Conservation (phyloP, 2,797 vertebrate genomes). For the Chelmon rostratus region DNA sequence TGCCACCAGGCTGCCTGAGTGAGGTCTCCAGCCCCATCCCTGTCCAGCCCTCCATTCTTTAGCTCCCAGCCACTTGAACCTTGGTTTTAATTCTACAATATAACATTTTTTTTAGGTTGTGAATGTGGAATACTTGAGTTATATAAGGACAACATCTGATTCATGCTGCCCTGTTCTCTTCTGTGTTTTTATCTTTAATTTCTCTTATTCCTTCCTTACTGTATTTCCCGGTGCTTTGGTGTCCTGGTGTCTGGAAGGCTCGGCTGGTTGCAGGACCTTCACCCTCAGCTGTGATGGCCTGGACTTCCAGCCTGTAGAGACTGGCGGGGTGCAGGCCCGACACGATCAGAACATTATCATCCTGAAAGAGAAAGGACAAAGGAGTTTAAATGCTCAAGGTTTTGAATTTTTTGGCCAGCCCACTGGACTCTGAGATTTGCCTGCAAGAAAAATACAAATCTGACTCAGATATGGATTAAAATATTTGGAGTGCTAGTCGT, state of each 20-base stretch:
- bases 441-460: background rate
- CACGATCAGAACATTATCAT: slow-evolving; percentile 86
- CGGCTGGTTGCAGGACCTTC: slow-evolving; percentile 90
- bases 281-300: slow-evolving; percentile 86
- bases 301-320: slow-evolving; percentile 91
- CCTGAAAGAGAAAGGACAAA: slow-evolving; percentile 76
- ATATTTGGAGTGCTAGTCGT: too few species aligned
- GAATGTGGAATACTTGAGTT: too few species aligned
- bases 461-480: background rate
- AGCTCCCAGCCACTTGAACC: too few species aligned
- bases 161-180: too few species aligned
- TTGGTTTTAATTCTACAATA: too few species aligned
- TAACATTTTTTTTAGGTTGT: too few species aligned
- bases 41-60: too few species aligned
- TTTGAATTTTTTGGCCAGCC: slow-evolving; percentile 15
- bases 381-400: background rate
- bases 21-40: too few species aligned
- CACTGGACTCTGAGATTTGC: slow-evolving; percentile 18
- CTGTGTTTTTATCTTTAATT: too few species aligned
- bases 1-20: too few species aligned
- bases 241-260: slow-evolving; percentile 89
- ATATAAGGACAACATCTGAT: too few species aligned
- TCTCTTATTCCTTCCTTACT: slow-evolving; percentile 33
- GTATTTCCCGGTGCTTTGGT: slow-evolving; percentile 78
- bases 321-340: slow-evolving; percentile 88